Conservation (phyloP, 2,888 invertebrate genomes). For the Drosophila anomalata region DNA sequence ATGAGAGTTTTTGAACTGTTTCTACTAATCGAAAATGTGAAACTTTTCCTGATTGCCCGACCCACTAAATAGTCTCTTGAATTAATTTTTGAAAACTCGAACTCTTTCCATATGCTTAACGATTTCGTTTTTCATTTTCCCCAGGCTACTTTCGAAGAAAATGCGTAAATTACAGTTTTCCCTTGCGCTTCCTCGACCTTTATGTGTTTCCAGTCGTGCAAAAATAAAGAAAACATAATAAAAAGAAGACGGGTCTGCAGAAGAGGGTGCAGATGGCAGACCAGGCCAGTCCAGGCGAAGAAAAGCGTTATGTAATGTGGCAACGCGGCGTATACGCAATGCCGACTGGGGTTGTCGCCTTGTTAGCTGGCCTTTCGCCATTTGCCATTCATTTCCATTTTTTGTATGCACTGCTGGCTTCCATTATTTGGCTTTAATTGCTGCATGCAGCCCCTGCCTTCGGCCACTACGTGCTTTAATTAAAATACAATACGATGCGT, state of each 20-base stretch:
- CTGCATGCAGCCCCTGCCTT: constrained; percentile 57
- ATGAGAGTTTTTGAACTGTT: neutral
- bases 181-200: constrained; percentile 41
- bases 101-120: neutral
- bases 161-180: constrained; percentile 52
- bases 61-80: neutral
- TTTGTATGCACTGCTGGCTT: constrained; percentile 74
- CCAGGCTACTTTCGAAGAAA: constrained; percentile 34
- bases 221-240: constrained; percentile 23
- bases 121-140: constrained; percentile 1
- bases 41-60: neutral
- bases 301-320: constrained; percentile 64
- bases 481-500: constrained; percentile 62
- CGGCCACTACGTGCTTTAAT: constrained; percentile 69
- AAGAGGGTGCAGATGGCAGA: constrained; percentile 3
- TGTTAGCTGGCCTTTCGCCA: constrained; percentile 64
- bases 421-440: constrained; percentile 78
- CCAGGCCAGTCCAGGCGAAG: constrained; percentile 8
- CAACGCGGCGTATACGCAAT: constrained; percentile 70
- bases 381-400: constrained; percentile 73
- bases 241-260: constrained; percentile 21
- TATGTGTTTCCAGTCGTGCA: constrained; percentile 65
- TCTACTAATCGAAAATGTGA: neutral
- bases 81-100: neutral
- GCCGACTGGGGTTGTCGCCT: constrained; percentile 59